Conservation (phyloP, 2,888 invertebrate genomes). For the Spilosoma lubricipeda region DNA sequence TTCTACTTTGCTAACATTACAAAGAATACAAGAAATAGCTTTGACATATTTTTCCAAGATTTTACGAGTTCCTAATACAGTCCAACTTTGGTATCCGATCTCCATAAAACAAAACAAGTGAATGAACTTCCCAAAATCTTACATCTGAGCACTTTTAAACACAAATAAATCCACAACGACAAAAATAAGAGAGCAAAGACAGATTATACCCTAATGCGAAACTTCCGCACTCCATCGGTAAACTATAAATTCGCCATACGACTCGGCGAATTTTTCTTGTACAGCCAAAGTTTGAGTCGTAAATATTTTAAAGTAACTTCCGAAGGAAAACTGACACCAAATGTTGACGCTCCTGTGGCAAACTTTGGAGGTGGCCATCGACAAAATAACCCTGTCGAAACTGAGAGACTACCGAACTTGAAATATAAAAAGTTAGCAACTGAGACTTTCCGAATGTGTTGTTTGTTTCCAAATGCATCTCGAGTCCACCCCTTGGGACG, state of each 20-base stretch:
- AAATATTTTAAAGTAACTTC: conserved; percentile 85
- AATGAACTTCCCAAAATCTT: conserved; percentile 45
- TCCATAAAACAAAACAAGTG: conserved; percentile 44
- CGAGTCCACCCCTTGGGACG: conserved; percentile 38
- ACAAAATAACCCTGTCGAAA: conserved; percentile 80
- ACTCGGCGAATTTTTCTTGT: conserved; percentile 73
- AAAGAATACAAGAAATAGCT: not conserved
- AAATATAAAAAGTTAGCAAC: conserved; percentile 79
- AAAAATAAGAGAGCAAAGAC: conserved; percentile 60
- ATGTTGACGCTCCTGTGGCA: conserved; percentile 75
- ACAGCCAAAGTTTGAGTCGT: conserved; percentile 74
- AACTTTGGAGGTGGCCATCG: conserved; percentile 73
- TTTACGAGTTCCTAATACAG: conserved; percentile 26
- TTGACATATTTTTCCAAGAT: conserved; percentile 22
- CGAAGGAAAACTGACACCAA: conserved; percentile 80
- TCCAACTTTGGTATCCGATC: conserved; percentile 29
- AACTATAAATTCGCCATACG: conserved; percentile 78
- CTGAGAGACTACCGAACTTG: conserved; percentile 70
- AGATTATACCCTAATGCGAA: conserved; percentile 64
- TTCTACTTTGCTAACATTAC: not conserved
- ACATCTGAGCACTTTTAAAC: conserved; percentile 63
- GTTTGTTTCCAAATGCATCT: conserved; percentile 63
- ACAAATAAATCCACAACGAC: conserved; percentile 66
- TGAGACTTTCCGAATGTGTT: conserved; percentile 66
- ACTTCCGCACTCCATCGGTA: conserved; percentile 72